Evolutionary conservation across 1,140 invertebrate genomes (phyloP).

Genomic region (Eulimnadia texana): DNA sequence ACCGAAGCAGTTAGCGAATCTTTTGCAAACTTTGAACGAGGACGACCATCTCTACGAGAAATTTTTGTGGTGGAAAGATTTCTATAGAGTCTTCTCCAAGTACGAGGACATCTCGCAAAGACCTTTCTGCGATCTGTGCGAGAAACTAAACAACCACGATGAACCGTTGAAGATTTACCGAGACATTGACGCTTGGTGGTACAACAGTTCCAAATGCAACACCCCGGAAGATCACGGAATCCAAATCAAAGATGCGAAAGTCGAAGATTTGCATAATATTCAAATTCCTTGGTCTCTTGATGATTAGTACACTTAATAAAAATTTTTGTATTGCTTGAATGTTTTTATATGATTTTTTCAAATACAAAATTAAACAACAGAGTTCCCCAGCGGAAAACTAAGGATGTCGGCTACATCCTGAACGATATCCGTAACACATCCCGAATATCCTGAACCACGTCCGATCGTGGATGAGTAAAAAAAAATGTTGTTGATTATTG

Average conservation of each 20-base stretch:
- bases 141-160: constrained; percentile 2
- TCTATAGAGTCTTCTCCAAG: constrained; percentile 12
- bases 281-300: constrained; percentile 11
- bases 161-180: constrained; percentile 1
- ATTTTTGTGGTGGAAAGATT: constrained; percentile 28
- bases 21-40: constrained; percentile 20
- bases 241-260: not conserved
- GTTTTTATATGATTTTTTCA: too few species aligned
- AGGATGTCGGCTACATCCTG: too few species aligned
- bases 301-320: not conserved
- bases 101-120: constrained; percentile 56
- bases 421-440: too few species aligned
- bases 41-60: constrained; percentile 23
- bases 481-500: too few species aligned
- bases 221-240: not conserved
- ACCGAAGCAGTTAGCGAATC: constrained; percentile 23
- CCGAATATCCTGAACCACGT: too few species aligned
- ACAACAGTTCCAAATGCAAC: constrained; percentile 1
- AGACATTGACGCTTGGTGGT: constrained; percentile 9
- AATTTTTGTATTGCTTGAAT: not conserved
- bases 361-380: too few species aligned
- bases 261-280: constrained; percentile 5
- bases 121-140: constrained; percentile 74
- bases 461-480: too few species aligned
- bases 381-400: too few species aligned